Evolutionary conservation across 2,797 vertebrate genomes (phyloP).

Genomic region (Fringilla coelebs): DNA sequence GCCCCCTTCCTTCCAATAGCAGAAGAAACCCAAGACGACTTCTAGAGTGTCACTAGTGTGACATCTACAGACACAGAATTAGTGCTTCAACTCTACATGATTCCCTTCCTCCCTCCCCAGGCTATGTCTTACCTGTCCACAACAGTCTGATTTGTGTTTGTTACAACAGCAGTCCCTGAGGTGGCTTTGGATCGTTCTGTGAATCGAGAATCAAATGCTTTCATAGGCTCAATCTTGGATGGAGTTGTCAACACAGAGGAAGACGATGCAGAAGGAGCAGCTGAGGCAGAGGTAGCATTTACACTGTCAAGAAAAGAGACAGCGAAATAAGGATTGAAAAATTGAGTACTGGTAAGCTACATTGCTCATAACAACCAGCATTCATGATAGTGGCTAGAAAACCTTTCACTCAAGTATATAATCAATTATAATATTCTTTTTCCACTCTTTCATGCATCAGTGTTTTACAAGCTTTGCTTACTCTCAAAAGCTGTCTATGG

Average conservation of each 20-base stretch:
- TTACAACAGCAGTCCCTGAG: conserved; percentile 81
- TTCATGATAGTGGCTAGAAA: not conserved
- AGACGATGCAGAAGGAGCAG: conserved; percentile 57
- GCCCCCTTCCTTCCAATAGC: not conserved
- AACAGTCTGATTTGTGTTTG: conserved; percentile 78
- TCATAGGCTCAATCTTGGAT: conserved; percentile 97
- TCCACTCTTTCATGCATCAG: not conserved
- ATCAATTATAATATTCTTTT: not conserved
- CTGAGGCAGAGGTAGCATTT: conserved; percentile 73
- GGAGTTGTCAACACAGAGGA: conserved; percentile 71
- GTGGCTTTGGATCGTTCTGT: conserved; percentile 97
- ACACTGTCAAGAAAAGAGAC: conserved; percentile 45
- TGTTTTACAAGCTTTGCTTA: not conserved
- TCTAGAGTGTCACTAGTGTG: not conserved
- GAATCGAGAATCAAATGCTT: conserved; percentile 94
- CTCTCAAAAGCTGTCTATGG: not conserved
- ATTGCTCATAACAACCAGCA: not conserved
- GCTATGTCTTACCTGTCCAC: conserved; percentile 82
- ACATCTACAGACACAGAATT: not conserved
- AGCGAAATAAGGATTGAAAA: not conserved
- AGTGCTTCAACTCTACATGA: not conserved
- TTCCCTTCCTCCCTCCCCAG: too few species aligned
- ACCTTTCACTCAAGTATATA: not conserved
- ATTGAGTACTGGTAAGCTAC: not conserved
- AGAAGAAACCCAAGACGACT: not conserved